Base-by-base conservation (phyloP, 2,113 vertebrate species). In the Aptenodytes patagonicus region DNA sequence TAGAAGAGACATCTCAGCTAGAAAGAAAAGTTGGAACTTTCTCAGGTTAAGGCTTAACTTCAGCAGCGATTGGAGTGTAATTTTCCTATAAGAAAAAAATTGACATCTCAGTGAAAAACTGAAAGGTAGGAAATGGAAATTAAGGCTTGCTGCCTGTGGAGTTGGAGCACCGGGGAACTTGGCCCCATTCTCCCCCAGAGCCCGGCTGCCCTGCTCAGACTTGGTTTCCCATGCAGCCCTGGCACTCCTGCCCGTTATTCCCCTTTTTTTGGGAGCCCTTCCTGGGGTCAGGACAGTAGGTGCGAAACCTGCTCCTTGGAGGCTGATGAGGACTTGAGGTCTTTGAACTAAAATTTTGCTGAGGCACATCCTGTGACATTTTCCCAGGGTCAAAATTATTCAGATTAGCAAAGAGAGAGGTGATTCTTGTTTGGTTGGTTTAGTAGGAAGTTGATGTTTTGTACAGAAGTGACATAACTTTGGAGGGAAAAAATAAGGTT, bases 351-450 rank as follows among this genome's bases (percentile, higher is more conserved):
- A 70, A 77, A 78, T 47, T 90, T 68, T 90, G 72, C 83, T 28
- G 10, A 79, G 89, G 31, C 72, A 64, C 28, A 91, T 90, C 83
- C 89, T 52, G 38, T 78, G 61, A 89, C 57, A 79, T 85, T 97
- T 97, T 95, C 95, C 84, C 94, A 94, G 84, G 64, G 83, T 85
- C 60, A 55, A 91, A 95, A 70, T 94, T 88, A 88, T 47, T 80
- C 71, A 68, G 68, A 81, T 88, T 86, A 92, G 31, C 46, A 88
- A 58, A 80, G 87, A 76, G 62, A 90, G 82, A 96, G 62, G 90
- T 83, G 78, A 80, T 95, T 94, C 96, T 95, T 55, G 94, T 88
- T 94, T 88, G 73, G 81, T 93, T 69, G 71, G 95, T 95, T 96
- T 73, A 76, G 62, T 83, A 70, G 94, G 89, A 94, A 88, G 46